phyloP scores from a whole-genome alignment of 2,888 invertebrate genomes.

The Beris chalybata region DNA sequence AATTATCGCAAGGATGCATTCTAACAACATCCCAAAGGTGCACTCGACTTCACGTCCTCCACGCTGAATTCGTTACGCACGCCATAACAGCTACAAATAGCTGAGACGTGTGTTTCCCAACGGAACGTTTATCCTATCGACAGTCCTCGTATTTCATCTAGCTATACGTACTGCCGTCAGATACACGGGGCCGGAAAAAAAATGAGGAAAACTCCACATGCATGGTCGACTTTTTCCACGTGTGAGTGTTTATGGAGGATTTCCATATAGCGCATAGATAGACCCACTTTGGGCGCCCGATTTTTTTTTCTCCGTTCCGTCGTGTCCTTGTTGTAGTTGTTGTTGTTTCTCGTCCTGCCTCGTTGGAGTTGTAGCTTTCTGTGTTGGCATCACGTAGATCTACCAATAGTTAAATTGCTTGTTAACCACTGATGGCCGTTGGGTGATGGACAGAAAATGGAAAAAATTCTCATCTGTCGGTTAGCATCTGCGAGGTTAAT shows the following conservation, averaged over 20 bases:
- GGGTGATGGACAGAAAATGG: slow-evolving; percentile 34
- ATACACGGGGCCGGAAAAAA: too few species aligned
- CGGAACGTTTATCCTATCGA: slow-evolving; percentile 30
- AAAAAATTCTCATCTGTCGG: slow-evolving; percentile 9
- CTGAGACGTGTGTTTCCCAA: slow-evolving; percentile 35
- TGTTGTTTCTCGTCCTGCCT: too few species aligned
- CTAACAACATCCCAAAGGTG: slow-evolving; percentile 18
- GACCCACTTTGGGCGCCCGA: not conserved
- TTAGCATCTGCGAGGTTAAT: slow-evolving; percentile 29
- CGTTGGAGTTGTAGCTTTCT: not conserved
- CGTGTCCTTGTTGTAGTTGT: too few species aligned
- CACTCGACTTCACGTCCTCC: not conserved
- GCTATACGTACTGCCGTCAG: too few species aligned
- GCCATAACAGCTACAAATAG: slow-evolving; percentile 33
- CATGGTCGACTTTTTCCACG: not conserved
- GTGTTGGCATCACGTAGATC: slow-evolving; percentile 13
- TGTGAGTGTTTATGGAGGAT: not conserved
- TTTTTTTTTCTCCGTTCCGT: too few species aligned
- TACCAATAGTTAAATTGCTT: slow-evolving; percentile 35
- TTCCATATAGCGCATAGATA: slow-evolving; percentile 1
- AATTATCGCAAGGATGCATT: slow-evolving; percentile 7
- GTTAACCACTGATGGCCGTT: slow-evolving; percentile 37
- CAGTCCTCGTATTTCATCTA: not conserved
- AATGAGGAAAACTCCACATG: slow-evolving; percentile 1
- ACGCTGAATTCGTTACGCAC: slow-evolving; percentile 9